Evolutionary conservation across 1,140 invertebrate species (phyloP), one percentile per base, ranked within the genome.

Genomic region (Zelostemma sp.): DNA sequence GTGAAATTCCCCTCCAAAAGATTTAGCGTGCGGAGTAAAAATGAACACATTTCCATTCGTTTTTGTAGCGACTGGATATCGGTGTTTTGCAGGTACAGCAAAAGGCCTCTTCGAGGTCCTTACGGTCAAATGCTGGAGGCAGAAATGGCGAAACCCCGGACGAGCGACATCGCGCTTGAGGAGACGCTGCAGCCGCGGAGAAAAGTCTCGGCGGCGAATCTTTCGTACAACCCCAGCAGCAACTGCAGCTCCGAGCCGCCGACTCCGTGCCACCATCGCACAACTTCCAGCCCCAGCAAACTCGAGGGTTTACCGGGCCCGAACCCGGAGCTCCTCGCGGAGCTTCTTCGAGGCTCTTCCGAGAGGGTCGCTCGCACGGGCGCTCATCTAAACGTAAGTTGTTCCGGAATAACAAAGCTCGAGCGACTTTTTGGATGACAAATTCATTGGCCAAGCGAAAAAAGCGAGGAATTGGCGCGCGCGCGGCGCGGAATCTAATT

Each of bases 91-190:
- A 85, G 92, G 1, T 94, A 92, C 73, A 91, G 90, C 6, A 93
- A 93, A 79, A 83, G 92, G 12, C 92, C 92, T 0, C 81, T 94
- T 0, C 85, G 93, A 14, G 93, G 93, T 4, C 93, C 93, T 1
- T 94, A 93, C 73, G 92, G 92, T 0, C 91, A 93, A 78, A 93
- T 94, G 92, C 83, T 94, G 9, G 93, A 94, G 78, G 91, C 92
- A 1, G 92, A 94, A 81, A 93, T 93, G 90, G 92, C 91, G 46
- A 92, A 92, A 76, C 89, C 90, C 6, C 77, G 80, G n/a, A 72
- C 74, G 11, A 69, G 76, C 1, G 81, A 82, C 17, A 80, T 80
- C 47, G 75, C 71, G 19, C 73, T 78, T 18, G 76, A 76, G 31
- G 78, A 76, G 18, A 72, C 71, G 19, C 66, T 84, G 17, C 72